These are phyloP conservation scores for Zosterops borbonicus DNA, from an alignment of 2,113 vertebrate genomes.

Conservation along the genomic window DNA sequence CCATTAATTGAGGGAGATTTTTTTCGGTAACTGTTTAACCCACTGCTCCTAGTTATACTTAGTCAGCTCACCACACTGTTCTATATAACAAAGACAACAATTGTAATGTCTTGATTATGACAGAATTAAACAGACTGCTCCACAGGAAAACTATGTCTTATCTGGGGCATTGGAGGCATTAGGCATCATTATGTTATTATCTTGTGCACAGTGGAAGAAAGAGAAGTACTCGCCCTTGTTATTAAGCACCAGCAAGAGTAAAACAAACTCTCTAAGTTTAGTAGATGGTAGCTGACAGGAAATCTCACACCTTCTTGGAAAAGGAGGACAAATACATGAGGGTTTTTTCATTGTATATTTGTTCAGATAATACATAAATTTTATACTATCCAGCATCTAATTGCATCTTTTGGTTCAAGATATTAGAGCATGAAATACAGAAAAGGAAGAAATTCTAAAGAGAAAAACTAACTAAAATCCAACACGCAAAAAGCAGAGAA, in stretches of 20 bases:
- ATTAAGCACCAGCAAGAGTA: neutral
- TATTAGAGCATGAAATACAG: neutral
- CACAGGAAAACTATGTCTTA: neutral
- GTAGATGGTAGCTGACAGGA: neutral
- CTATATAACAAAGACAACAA: neutral
- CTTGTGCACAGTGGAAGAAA: neutral
- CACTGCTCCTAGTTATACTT: neutral
- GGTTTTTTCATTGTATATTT: neutral
- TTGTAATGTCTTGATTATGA: neutral
- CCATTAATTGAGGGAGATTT: rapidly evolving
- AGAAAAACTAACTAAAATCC: neutral
- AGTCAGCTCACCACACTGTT: neutral
- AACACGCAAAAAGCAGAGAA: neutral
- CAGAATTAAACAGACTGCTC: neutral
- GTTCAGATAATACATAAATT: neutral
- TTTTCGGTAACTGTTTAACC: neutral
- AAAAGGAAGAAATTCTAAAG: neutral
- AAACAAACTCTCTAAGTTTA: neutral
- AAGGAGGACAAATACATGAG: neutral
- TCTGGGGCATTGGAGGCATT: neutral
- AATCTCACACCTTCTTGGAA: neutral
- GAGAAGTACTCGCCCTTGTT: neutral
- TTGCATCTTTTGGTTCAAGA: neutral
- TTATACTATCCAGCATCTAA: neutral
- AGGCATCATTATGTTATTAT: neutral